These are phyloP conservation scores for Thinocorus orbignyianus DNA, from an alignment of 2,113 vertebrate species.

Conservation along the genomic window DNA sequence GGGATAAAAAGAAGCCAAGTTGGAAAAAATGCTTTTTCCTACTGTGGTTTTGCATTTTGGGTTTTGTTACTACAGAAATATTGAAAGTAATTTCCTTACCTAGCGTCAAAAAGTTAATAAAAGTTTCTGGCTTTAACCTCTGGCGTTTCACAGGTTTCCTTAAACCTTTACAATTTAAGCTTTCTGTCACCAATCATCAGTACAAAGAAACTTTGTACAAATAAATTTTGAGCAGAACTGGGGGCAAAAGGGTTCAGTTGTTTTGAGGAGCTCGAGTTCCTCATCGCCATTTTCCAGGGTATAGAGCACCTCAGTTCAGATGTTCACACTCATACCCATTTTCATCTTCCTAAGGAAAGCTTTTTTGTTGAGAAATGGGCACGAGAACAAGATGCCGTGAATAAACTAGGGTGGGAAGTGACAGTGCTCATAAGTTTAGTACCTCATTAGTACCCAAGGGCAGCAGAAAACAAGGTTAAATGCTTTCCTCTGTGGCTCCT, in stretches of 20 bases:
- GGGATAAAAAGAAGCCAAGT: not conserved
- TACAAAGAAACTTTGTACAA: not conserved
- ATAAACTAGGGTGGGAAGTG: not conserved
- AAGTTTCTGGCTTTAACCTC: not conserved
- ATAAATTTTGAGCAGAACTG: not conserved
- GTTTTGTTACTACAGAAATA: not conserved
- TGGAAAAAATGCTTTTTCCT: not conserved
- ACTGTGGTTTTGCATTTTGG: not conserved
- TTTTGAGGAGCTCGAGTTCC: not conserved
- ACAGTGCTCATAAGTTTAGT: not conserved
- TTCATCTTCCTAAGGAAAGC: not conserved
- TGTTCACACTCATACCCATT: not conserved
- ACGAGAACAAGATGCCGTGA: not conserved
- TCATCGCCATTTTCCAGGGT: not conserved
- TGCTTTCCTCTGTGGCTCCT: not conserved
- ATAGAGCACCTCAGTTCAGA: not conserved
- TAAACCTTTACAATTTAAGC: not conserved
- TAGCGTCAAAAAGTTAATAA: not conserved
- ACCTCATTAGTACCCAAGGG: constrained; percentile 49
- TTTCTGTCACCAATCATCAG: not conserved
- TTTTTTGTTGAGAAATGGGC: not conserved
- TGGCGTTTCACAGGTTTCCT: not conserved
- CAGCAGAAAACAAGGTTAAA: not conserved
- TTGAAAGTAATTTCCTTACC: not conserved
- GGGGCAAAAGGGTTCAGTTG: rapidly evolving